phyloP scores from a whole-genome alignment of 2,888 invertebrate genomes.

The Choristoneura rosaceana region DNA sequence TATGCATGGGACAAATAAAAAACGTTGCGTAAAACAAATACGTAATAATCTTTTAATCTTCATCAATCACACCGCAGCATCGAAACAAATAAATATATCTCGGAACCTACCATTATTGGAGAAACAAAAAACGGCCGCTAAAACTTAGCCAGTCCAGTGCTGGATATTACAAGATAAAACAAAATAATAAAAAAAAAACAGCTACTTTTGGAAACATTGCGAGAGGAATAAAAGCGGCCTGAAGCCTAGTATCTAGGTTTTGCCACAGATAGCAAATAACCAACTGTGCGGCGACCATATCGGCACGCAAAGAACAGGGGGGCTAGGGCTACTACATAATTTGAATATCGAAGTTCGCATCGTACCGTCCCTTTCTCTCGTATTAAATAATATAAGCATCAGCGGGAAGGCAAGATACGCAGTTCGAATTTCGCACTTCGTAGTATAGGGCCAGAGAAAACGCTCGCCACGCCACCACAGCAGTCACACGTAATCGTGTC shows the following conservation, averaged over 20 bases:
- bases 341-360: no score
- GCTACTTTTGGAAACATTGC: constrained; percentile 10
- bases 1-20: neutral
- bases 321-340: no score
- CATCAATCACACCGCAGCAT: constrained; percentile 21
- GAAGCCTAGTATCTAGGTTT: neutral
- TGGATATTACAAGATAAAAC: constrained; percentile 9
- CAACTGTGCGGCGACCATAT: no score
- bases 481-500: no score
- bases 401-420: no score
- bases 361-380: no score
- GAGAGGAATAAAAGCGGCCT: neutral
- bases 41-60: constrained; percentile 37
- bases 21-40: constrained; percentile 34
- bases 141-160: constrained; percentile 9
- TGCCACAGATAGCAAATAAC: neutral
- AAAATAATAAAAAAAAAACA: neutral
- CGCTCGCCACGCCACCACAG: no score
- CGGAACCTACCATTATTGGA: constrained; percentile 24
- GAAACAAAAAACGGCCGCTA: constrained; percentile 26
- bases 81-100: constrained; percentile 41
- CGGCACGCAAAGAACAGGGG: no score
- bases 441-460: no score
- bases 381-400: no score
- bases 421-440: no score